phyloP scores from a whole-genome alignment of 2,113 vertebrate genomes.

The Cheirogaleus medius region DNA sequence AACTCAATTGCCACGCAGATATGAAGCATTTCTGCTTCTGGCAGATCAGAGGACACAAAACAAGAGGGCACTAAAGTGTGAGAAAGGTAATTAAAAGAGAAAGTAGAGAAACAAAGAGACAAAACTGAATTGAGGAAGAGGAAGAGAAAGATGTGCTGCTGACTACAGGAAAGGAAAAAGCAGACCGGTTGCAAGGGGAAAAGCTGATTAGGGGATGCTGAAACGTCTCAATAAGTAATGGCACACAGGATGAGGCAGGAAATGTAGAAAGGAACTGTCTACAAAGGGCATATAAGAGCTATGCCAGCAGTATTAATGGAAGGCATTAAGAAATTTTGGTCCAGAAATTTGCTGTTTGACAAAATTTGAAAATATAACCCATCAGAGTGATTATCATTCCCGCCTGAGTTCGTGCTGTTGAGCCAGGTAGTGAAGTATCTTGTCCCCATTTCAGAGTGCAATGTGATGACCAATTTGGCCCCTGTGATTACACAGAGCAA shows the following conservation, averaged over 20 bases:
- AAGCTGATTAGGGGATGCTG: not conserved
- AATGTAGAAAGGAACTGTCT: constrained; percentile 36
- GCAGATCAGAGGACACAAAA: not conserved
- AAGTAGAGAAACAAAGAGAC: constrained; percentile 34
- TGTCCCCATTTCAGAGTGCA: not conserved
- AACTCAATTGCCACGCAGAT: constrained; percentile 46
- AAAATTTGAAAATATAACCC: constrained; percentile 23
- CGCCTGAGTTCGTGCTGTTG: not conserved
- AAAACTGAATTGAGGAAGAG: constrained; percentile 54
- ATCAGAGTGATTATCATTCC: not conserved
- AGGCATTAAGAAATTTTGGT: constrained; percentile 16
- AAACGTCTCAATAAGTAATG: constrained; percentile 21
- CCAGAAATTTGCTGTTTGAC: not conserved
- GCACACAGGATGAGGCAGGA: constrained; percentile 19
- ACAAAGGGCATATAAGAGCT: not conserved
- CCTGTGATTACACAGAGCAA: not conserved
- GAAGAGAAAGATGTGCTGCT: constrained; percentile 40
- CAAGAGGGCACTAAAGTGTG: not conserved
- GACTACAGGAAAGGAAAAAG: constrained; percentile 24
- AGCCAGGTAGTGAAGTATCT: not conserved
- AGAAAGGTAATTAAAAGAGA: constrained; percentile 53
- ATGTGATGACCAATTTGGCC: not conserved
- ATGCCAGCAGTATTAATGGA: not conserved
- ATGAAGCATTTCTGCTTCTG: constrained; percentile 63
- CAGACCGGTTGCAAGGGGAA: not conserved